phyloP scores from a whole-genome alignment of 2,113 vertebrate species.

The Saccopteryx bilineata region DNA sequence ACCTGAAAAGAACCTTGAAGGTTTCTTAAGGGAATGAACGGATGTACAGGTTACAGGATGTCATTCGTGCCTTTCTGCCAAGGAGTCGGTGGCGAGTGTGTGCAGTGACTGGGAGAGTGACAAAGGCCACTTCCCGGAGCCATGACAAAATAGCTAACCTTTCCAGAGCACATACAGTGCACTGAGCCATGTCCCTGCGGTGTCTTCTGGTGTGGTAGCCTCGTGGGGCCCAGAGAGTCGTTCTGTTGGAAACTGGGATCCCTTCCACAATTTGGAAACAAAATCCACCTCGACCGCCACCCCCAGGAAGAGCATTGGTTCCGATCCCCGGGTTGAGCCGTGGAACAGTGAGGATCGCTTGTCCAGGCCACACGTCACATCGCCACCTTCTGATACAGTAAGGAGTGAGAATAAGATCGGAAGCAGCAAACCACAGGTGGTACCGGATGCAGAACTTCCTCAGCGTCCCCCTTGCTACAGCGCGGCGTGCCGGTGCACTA shows the following conservation, averaged over 20 bases:
- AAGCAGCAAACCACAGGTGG: slow-evolving; percentile 84
- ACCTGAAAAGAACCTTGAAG: slow-evolving; percentile 8
- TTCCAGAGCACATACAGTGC: neutral
- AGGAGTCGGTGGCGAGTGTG: neutral
- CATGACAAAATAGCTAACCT: neutral
- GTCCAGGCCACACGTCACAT: slow-evolving; percentile 85
- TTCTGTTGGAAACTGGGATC: slow-evolving; percentile 93
- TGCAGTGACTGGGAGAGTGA: neutral
- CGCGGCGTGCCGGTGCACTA: neutral
- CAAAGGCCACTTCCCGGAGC: neutral
- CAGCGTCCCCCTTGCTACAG: slow-evolving; percentile 64
- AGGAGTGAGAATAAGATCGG: neutral
- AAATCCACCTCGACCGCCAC: slow-evolving; percentile 89
- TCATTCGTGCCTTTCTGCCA: neutral
- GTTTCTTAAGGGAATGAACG: neutral
- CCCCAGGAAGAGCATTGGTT: slow-evolving; percentile 82
- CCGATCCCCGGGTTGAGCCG: slow-evolving; percentile 93
- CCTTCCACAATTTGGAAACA: slow-evolving; percentile 88
- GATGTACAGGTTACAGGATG: neutral
- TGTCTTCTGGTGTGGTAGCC: slow-evolving; percentile 88
- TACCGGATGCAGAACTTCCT: accelerated
- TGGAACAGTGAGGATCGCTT: slow-evolving; percentile 91
- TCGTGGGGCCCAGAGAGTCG: slow-evolving; percentile 76
- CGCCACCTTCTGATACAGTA: slow-evolving; percentile 90
- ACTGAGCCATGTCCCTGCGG: neutral